phyloP scores from a whole-genome alignment of 30 jellyfish, hydroid and myxozoan genomes.

The Cassiopea xamachana region DNA sequence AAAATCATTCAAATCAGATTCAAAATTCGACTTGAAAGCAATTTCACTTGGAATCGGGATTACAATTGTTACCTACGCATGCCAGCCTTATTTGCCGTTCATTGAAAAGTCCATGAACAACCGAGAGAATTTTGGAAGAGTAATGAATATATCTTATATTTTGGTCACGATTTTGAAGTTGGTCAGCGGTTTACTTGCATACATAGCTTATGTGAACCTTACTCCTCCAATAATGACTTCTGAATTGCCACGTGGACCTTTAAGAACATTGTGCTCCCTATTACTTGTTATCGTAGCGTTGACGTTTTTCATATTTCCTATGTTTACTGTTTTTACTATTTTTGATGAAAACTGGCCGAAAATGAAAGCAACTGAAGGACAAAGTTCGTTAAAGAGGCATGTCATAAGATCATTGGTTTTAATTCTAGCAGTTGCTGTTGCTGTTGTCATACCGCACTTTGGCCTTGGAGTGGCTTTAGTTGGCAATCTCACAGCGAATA shows the following conservation, averaged over 20 bases:
- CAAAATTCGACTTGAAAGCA: conserved; percentile 11
- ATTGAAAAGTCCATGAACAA: conserved; percentile 71
- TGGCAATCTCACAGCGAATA: conserved; percentile 78
- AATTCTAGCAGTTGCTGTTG: conserved; percentile 35
- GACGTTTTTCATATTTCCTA: conserved; percentile 74
- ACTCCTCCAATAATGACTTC: conserved; percentile 72
- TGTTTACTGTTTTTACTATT: conserved; percentile 76
- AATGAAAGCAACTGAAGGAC: not conserved
- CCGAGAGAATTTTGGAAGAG: conserved; percentile 51
- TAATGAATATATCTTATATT: conserved; percentile 64
- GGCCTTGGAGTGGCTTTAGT: conserved; percentile 71
- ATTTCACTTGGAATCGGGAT: conserved; percentile 65
- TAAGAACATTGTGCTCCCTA: conserved; percentile 32
- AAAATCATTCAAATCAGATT: conserved; percentile 10
- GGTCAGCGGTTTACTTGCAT: conserved; percentile 73
- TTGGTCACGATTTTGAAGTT: conserved; percentile 60
- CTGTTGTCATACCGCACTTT: conserved; percentile 75
- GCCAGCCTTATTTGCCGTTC: conserved; percentile 81
- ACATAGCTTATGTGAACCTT: conserved; percentile 59
- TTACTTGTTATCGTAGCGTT: conserved; percentile 63
- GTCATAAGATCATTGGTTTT: conserved; percentile 24
- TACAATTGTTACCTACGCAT: conserved; percentile 67
- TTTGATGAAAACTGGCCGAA: conserved; percentile 64
- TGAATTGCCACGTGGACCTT: conserved; percentile 71
- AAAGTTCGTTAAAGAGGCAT: not conserved